phyloP scores from a whole-genome alignment of 37 sponge, comb jelly and placozoan genomes.

The Eunapius fragilis region DNA sequence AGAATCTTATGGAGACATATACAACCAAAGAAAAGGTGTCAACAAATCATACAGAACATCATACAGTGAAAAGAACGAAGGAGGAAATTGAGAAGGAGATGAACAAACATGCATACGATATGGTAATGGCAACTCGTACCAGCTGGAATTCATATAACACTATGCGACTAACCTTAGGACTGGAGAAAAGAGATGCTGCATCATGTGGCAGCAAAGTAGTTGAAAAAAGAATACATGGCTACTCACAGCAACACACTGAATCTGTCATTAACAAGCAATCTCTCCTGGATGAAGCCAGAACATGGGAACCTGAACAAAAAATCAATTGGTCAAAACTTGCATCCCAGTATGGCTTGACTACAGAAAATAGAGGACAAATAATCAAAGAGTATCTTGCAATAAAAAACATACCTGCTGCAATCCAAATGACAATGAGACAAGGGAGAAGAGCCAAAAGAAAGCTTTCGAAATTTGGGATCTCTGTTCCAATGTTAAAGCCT shows the following conservation, averaged over 20 bases:
- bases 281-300: not conserved
- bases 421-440: not conserved
- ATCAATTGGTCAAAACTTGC: not conserved
- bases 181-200: not conserved
- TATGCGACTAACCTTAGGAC: not conserved
- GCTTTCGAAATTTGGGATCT: not conserved
- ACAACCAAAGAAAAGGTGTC: too few species aligned
- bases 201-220: not conserved
- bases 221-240: not conserved
- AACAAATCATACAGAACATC: not conserved
- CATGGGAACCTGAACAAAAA: not conserved
- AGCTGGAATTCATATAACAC: not conserved
- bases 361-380: not conserved
- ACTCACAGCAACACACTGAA: not conserved
- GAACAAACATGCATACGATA: not conserved
- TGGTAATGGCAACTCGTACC: not conserved
- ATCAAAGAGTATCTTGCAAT: not conserved
- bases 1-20: too few species aligned
- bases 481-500: not conserved
- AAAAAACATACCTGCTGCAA: too few species aligned
- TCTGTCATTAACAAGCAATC: not conserved
- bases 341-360: not conserved
- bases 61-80: not conserved
- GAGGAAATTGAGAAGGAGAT: not conserved
- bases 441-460: not conserved